These are phyloP conservation scores for Trididemnum miniatum DNA, from an alignment of 23 tunicate genomes.

Conservation along the genomic window DNA sequence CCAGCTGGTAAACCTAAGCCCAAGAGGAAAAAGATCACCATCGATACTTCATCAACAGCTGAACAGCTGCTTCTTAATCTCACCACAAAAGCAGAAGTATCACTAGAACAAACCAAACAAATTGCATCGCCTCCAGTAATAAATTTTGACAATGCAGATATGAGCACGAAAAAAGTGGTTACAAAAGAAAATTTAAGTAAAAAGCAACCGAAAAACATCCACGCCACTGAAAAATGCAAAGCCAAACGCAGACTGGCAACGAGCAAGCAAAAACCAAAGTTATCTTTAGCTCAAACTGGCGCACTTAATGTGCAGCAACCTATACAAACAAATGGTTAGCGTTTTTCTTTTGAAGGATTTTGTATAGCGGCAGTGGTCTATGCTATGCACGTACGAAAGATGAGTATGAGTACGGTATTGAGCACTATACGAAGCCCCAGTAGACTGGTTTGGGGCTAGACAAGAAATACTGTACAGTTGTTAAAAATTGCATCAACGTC, in stretches of 20 bases:
- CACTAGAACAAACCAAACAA: neutral
- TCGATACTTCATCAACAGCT: neutral
- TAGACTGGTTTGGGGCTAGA: too few relatives aligned
- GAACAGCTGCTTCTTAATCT: constrained; percentile 25
- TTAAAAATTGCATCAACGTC: too few relatives aligned
- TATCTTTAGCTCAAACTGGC: neutral
- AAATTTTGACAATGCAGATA: neutral
- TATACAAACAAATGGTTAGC: neutral
- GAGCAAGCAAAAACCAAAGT: neutral
- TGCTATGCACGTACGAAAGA: too few relatives aligned
- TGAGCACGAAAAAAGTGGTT: neutral
- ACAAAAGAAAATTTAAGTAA: neutral
- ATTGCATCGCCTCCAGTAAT: neutral
- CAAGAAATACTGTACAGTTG: too few relatives aligned
- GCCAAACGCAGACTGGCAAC: neutral
- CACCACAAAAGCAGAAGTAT: neutral
- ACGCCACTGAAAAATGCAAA: neutral
- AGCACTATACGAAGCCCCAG: too few relatives aligned
- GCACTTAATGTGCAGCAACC: neutral
- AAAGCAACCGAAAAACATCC: neutral
- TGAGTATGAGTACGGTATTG: too few relatives aligned
- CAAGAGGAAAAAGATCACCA: neutral
- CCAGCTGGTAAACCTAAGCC: too few relatives aligned
- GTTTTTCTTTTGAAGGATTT: too few relatives aligned
- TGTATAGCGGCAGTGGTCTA: neutral